Evolutionary conservation across 2,113 vertebrate genomes (phyloP).

Genomic region (Amia ocellicauda): DNA sequence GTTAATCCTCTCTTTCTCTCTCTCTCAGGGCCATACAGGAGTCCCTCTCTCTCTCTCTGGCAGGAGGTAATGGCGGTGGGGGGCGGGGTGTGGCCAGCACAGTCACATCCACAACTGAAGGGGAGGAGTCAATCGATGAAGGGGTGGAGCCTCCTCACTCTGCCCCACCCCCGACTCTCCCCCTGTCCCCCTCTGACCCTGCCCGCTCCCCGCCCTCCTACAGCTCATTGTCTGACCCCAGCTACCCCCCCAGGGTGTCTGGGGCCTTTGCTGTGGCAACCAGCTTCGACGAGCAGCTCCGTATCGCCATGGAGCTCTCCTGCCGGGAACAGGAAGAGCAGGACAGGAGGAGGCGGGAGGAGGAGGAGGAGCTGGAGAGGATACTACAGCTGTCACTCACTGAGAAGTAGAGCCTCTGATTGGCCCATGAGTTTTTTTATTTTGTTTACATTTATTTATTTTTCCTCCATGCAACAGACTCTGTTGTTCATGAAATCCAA

Average conservation of each 20-base stretch:
- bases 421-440: too few species aligned
- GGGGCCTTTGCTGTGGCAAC: slow-evolving; percentile 46
- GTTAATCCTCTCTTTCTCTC: background rate
- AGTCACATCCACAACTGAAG: background rate
- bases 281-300: slow-evolving; percentile 86
- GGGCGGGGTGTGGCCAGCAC: background rate
- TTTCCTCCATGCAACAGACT: too few species aligned
- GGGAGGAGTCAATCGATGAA: slow-evolving; percentile 31
- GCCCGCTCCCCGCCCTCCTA: slow-evolving; percentile 49
- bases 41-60: slow-evolving; percentile 74
- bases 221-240: slow-evolving; percentile 45
- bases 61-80: slow-evolving; percentile 40
- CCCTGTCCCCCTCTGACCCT: slow-evolving; percentile 47
- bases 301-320: slow-evolving; percentile 85
- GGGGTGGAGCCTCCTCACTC: too few species aligned
- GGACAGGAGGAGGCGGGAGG: slow-evolving; percentile 67
- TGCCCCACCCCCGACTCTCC: slow-evolving; percentile 34
- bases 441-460: too few species aligned
- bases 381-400: slow-evolving; percentile 88
- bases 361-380: slow-evolving; percentile 85
- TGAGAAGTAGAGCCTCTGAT: slow-evolving; percentile 70
- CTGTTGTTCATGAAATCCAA: too few species aligned
- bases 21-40: slow-evolving; percentile 81
- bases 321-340: slow-evolving; percentile 81
- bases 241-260: slow-evolving; percentile 16